Base-by-base conservation (phyloP, 2,888 invertebrate genomes). In the Polia nebulosa region DNA sequence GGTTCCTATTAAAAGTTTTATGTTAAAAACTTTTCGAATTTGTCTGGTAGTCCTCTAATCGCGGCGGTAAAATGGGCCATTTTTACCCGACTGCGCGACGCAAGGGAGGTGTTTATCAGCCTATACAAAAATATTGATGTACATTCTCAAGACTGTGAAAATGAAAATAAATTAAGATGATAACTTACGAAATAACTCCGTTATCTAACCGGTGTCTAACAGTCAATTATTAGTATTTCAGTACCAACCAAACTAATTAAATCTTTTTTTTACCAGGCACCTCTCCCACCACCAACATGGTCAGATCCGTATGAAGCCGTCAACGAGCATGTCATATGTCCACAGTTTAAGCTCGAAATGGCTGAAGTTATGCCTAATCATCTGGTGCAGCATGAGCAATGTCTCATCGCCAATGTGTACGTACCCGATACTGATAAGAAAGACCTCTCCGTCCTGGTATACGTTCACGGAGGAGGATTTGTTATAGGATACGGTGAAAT, bases 381-480 rank as follows among this genome's bases (percentile, higher is more conserved):
- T 25, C 13, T 70, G 3, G 67, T 70, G 25, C 67, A 70, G 1
- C 55, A 67, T n/a, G 88, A 88, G 56, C 81, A 89, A 58, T 89
- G 89, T 47, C 82, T 89, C 2, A 72, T 88, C 8, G 83, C 85
- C 8, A 89, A 86, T 59, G 57, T 89, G 5, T 86, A 81, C 53
- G 83, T 85, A 0, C 89, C 89, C 7, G 77, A 85, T 17, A 85
- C 78, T n/a, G 64, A 78, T 25, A 64, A 78, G 32, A 80, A 60
- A 32, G 32, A 70, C 36, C 67, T 67, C 20, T 67, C 67, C 3
- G 67, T 67, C 13, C 17, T 47, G 15, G 88, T 93, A 29, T 86
- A 87, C 65, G 83, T 93, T 22, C 93, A 93, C 56, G 92, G 92
- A 9, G 67, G 67, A 6, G 67, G 9, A 17, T 67, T 67, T 20